Percentiles rank a stretch among this genome's conserved stretches.
These are phyloP conservation scores for Spisula solida DNA, from an alignment of 2,888 invertebrate species.

Conservation along the genomic window DNA sequence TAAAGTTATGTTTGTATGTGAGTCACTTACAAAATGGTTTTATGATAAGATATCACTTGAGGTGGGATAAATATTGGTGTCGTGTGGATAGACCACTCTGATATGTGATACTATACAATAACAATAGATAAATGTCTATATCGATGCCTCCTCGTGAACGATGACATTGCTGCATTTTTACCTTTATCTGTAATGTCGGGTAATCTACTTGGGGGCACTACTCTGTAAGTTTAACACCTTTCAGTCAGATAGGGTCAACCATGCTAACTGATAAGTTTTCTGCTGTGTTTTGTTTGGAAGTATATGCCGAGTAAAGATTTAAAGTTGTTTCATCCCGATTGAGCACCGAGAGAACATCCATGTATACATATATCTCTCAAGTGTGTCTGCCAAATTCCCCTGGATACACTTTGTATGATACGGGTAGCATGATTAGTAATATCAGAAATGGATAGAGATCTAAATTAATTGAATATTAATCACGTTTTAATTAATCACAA, in stretches of 20 bases:
- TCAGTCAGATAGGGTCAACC: slow-evolving; percentile 1
- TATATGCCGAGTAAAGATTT: background rate
- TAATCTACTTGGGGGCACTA: slow-evolving; percentile 2
- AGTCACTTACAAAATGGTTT: slow-evolving; percentile 7
- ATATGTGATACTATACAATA: background rate
- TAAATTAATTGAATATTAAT: no score
- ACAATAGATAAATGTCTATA: slow-evolving; percentile 8
- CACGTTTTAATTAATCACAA: no score
- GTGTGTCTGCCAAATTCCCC: no score
- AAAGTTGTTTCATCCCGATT: background rate
- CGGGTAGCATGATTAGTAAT: no score
- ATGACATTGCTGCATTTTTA: background rate
- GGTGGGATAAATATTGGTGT: background rate
- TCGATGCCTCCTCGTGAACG: background rate
- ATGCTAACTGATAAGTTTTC: background rate
- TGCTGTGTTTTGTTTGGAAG: background rate
- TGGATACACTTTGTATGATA: no score
- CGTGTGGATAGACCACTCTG: background rate
- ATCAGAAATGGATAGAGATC: no score
- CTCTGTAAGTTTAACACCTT: slow-evolving; percentile 12
- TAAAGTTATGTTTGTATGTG: background rate
- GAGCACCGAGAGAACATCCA: background rate
- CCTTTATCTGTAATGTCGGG: background rate
- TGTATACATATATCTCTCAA: no score
- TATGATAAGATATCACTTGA: slow-evolving; percentile 1